Conservation (phyloP, 2,113 vertebrate species). For the Mesembrinibis cayennensis region DNA sequence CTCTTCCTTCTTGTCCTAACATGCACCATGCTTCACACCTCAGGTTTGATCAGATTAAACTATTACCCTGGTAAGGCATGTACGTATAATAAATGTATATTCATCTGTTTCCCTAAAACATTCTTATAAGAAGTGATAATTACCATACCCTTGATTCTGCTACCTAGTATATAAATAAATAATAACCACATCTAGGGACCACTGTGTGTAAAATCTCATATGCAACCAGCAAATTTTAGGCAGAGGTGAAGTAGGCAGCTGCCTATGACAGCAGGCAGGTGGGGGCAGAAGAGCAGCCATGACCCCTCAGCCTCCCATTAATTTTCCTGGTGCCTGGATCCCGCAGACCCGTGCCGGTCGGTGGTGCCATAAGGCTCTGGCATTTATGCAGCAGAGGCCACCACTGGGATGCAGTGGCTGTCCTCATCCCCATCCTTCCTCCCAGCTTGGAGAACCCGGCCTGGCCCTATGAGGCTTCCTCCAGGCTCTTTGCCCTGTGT, state of each 20-base stretch:
- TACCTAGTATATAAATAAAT: neutral
- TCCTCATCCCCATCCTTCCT: neutral
- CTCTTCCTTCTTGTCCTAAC: neutral
- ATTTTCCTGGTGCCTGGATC: neutral
- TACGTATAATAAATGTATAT: neutral
- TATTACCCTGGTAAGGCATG: neutral
- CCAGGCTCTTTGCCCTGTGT: neutral
- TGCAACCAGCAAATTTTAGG: neutral
- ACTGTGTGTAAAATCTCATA: neutral
- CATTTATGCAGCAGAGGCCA: neutral
- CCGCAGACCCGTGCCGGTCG: rapidly evolving
- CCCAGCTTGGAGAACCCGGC: rapidly evolving
- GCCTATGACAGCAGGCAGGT: neutral
- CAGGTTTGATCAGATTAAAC: neutral
- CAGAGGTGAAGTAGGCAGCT: neutral
- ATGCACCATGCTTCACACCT: neutral
- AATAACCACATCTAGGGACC: neutral
- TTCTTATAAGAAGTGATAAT: neutral
- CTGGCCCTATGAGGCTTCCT: neutral
- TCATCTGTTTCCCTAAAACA: neutral
- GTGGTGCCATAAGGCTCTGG: neutral
- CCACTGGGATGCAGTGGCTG: no score
- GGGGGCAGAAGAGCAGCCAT: neutral
- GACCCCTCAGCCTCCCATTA: neutral
- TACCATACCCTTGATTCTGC: neutral